Evolutionary conservation across 2,113 vertebrate genomes (phyloP).

Genomic region (Zeus faber): DNA sequence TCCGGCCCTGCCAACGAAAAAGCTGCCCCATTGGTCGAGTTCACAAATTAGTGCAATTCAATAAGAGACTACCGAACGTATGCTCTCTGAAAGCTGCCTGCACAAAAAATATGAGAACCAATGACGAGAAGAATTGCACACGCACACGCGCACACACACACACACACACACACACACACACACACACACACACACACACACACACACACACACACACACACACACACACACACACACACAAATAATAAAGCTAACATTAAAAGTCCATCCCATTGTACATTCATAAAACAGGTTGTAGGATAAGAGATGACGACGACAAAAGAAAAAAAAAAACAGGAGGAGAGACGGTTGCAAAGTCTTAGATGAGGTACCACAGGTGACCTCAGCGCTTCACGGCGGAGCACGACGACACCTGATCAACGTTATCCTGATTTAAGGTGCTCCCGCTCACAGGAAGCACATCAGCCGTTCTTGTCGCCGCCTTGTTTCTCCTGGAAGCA

Average conservation of each 20-base stretch:
- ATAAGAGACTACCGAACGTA: conserved; percentile 56
- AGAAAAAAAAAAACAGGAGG: conserved; percentile 8
- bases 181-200: conserved; percentile 37
- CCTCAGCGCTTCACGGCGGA: conserved; percentile 12
- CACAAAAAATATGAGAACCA: conserved; percentile 50
- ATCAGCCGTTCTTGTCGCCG: conserved; percentile 69
- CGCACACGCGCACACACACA: too few relatives aligned
- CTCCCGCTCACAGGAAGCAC: background rate
- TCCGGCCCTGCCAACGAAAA: conserved; percentile 27
- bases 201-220: conserved; percentile 21
- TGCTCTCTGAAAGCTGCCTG: conserved; percentile 73
- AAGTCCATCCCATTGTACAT: conserved; percentile 66
- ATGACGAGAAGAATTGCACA: conserved; percentile 41
- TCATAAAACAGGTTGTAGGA: conserved; percentile 56
- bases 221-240: conserved; percentile 12
- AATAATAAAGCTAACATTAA: conserved; percentile 40
- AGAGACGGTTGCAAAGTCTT: conserved; percentile 29
- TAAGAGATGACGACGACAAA: conserved; percentile 37
- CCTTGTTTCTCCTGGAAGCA: conserved; percentile 66
- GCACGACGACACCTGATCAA: background rate
- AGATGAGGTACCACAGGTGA: conserved; percentile 8
- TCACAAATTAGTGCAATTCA: conserved; percentile 75
- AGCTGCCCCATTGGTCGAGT: conserved; percentile 50
- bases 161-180: conserved; percentile 1
- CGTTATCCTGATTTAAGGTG: conserved; percentile 28